Percentiles rank a stretch among this genome's conserved stretches.
phyloP scores from a whole-genome alignment of 2,113 vertebrate genomes.

The Macroglossus sobrinus region DNA sequence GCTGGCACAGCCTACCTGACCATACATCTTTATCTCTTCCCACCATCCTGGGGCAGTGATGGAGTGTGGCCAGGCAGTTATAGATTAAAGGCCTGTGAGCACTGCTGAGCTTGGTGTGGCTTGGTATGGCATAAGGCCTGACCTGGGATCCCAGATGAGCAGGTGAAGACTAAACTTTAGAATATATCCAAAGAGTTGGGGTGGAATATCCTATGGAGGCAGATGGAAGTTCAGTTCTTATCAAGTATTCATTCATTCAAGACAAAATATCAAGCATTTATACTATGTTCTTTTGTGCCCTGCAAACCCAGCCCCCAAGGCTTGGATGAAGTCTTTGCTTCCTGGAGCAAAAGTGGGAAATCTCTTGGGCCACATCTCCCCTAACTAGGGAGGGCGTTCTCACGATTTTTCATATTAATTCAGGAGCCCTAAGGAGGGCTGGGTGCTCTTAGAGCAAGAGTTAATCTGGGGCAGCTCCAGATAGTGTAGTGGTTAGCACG shows the following conservation, averaged over 20 bases:
- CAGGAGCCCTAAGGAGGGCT: background rate
- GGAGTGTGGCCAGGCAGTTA: background rate
- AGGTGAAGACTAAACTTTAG: background rate
- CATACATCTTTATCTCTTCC: background rate
- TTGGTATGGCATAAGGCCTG: slow-evolving; percentile 47
- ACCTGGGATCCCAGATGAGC: background rate
- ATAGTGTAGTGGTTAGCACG: too few species aligned
- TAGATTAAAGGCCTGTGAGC: slow-evolving; percentile 60
- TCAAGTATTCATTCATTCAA: background rate
- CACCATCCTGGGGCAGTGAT: background rate
- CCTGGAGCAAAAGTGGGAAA: background rate
- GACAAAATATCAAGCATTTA: background rate
- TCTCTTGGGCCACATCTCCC: background rate
- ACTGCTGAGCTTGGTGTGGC: slow-evolving; percentile 49
- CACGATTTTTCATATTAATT: background rate
- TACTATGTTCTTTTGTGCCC: background rate
- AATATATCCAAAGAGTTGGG: background rate
- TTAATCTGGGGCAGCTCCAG: background rate
- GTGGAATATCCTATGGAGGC: background rate
- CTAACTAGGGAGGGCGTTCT: background rate
- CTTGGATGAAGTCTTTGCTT: background rate
- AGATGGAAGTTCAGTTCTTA: background rate
- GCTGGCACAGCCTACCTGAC: slow-evolving; percentile 15
- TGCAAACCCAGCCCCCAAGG: background rate
- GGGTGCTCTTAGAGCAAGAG: background rate